Evolutionary conservation across 2,888 invertebrate species (phyloP), one percentile per base, ranked within the genome.

Genomic region (Shargacucullia verbasci): DNA sequence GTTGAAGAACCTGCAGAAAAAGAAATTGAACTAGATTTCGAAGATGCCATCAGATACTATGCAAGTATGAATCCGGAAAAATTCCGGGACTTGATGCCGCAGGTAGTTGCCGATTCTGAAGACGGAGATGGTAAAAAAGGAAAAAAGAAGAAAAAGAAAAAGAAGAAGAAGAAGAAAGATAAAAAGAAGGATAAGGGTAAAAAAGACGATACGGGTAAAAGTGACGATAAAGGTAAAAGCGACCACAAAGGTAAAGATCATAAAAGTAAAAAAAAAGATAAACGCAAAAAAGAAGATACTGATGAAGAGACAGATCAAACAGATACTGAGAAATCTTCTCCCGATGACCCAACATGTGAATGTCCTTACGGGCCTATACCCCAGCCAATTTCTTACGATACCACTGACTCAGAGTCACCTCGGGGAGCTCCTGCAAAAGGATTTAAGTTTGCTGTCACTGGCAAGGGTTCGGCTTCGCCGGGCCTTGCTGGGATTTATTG

Each of bases 1-100:
- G 1, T 14, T 10, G 25, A 27, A 0, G 13, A 35, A 38, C n/a
- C 0, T 0, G 8, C 13, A 53, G 1, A 0, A 1, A 61, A 25
- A 46, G 68, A 31, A 46, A 43, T 65, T n/a, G 49, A 62, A 69
- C 46, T 62, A 43, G 35, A 43, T 35, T 65, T 69, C 35, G 77
- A 75, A 44, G 57, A 67, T 5, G 78, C 82, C 33, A 70, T 84
- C 68, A 84, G 78, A 57, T 83, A 83, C 29, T 84, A 87, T 59
- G 85, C 82, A n/a, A 81, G 80, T 7, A 35, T 84, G 0, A 56
- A 67, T 13, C 43, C 44, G 9, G 49, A 63, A 29, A 27, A 15
- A 14, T 70, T 66, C 34, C 20, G 12, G 2, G 64, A 53, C 77
- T 68, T 58, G 63, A 60, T 52, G 60, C 74, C 1, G 60, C 58